Conservation (phyloP, 2,113 vertebrate genomes). For the Python bivittatus region DNA sequence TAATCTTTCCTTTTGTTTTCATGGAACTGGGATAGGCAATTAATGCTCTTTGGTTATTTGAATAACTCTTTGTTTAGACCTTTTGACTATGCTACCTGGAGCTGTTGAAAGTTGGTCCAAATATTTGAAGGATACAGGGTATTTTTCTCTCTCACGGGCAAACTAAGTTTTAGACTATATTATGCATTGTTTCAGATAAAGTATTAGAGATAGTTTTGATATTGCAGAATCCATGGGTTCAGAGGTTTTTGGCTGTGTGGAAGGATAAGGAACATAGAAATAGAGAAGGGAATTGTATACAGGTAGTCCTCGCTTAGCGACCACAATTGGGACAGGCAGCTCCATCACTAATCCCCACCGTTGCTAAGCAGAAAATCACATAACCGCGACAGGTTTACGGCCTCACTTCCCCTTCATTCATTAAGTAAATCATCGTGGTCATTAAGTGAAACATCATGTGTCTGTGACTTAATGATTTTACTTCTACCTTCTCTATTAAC, state of each 20-base stretch:
- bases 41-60: neutral
- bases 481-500: neutral
- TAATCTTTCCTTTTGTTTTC: neutral
- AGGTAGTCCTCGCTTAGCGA: neutral
- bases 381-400: neutral
- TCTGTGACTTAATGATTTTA: neutral
- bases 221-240: neutral
- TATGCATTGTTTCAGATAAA: neutral
- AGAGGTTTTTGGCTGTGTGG: neutral
- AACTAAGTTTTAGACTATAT: neutral
- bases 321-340: neutral
- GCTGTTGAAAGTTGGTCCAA: neutral
- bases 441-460: neutral
- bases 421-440: no score
- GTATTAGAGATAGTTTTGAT: neutral
- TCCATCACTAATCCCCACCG: neutral
- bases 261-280: neutral
- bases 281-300: neutral
- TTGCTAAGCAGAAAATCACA: neutral
- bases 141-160: neutral
- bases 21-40: neutral
- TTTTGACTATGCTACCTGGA: neutral
- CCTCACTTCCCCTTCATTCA: neutral
- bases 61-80: neutral
- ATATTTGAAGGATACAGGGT: neutral